Evolutionary conservation across 1,140 invertebrate genomes (phyloP), one percentile per base, ranked within the genome.

Genomic region (Psix sp.): DNA sequence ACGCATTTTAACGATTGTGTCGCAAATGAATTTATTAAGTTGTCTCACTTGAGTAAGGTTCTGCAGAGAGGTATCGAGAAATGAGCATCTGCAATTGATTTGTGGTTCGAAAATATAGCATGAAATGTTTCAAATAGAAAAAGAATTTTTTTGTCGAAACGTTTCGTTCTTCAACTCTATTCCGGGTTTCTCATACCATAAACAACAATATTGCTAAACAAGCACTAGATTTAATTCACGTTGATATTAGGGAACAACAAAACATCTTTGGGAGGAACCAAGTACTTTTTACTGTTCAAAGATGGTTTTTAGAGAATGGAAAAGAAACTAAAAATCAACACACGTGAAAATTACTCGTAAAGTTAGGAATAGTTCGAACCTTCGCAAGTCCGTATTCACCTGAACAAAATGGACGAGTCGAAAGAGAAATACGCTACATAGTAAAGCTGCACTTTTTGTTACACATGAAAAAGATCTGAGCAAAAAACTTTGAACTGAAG

Each of bases 241-340:
- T 56, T 15, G 81, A 84, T 65, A 18, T 84, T 9, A 42, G 75
- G 38, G 75, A 78, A 85, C 68, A 45, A 78, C 17, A 42, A 43
- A 7, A 35, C 17, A 29, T 84, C 80, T 5, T 26, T 57, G 20
- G 43, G 63, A 57, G 51, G 24, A 39, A 33, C 51, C 1, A 54
- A 48, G 29, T 66, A 66, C 17, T 66, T 66, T 40, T 14, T 66
- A 2, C 17, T 66, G 2, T 35, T 66, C 1, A 56, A 66, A 39
- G 51, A 66, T 21, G 49, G 56, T 36, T 46, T 14, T 77, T 74
- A 5, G 80, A 84, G 39, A 77, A 78, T 63, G 79, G 74, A n/a
- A 76, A 59, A 15, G 81, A 84, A 62, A 78, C 82, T 7, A 71
- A 71, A 24, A 65, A 65, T 10, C 2, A 6, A 10, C 4, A 33